Evolutionary conservation across 2,888 invertebrate species (phyloP).

Genomic region (Parnassius smintheus): DNA sequence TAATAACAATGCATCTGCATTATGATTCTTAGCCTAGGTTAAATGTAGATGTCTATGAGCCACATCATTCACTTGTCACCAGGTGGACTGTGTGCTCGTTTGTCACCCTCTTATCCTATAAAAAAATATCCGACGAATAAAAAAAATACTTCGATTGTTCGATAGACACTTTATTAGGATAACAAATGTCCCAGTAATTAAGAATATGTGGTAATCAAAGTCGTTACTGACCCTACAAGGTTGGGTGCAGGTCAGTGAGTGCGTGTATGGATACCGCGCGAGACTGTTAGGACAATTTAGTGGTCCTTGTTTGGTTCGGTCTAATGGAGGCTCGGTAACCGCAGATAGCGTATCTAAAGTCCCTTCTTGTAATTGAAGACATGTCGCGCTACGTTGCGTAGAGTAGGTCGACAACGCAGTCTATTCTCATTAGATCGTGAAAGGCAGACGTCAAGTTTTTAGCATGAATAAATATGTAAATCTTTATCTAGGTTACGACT

Average conservation of each 20-base stretch:
- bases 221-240: not conserved
- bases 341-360: conserved; percentile 10
- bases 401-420: conserved; percentile 3
- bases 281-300: conserved; percentile 12
- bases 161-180: too few relatives aligned
- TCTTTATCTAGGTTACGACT: too few relatives aligned
- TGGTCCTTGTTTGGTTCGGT: conserved; percentile 16
- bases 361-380: conserved; percentile 3
- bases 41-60: too few relatives aligned
- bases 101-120: too few relatives aligned
- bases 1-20: too few relatives aligned
- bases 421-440: conserved; percentile 8
- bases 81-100: too few relatives aligned
- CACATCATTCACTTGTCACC: too few relatives aligned
- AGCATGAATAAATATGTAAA: too few relatives aligned
- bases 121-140: too few relatives aligned
- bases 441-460: too few relatives aligned
- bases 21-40: too few relatives aligned
- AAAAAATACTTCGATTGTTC: too few relatives aligned
- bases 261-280: conserved; percentile 3
- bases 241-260: conserved; percentile 7
- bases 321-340: conserved; percentile 4
- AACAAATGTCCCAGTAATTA: not conserved
- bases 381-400: conserved; percentile 7
- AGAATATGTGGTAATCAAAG: not conserved